These are phyloP conservation scores for Acrocephalus kingi DNA, from an alignment of 2,113 vertebrate species.

Conservation along the genomic window DNA sequence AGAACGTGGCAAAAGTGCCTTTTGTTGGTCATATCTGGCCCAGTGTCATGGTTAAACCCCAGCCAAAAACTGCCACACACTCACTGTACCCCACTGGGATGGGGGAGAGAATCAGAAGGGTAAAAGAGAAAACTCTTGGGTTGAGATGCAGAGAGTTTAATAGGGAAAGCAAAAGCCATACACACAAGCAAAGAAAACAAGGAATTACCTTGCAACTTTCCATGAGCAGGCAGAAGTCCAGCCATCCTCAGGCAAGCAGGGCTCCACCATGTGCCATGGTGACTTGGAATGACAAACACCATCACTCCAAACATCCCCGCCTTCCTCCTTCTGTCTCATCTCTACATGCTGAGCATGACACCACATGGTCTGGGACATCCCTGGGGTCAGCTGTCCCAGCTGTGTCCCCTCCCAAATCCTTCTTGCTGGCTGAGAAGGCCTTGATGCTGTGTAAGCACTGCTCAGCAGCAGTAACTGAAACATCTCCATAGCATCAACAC, in stretches of 20 bases:
- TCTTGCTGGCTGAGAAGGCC: neutral
- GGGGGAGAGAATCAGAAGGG: neutral
- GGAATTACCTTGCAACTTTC: neutral
- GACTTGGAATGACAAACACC: neutral
- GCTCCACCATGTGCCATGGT: no score
- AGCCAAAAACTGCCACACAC: neutral
- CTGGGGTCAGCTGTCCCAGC: neutral
- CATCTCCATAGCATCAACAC: neutral
- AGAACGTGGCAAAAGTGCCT: neutral
- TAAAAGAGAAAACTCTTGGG: neutral
- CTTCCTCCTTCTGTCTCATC: neutral
- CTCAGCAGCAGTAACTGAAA: neutral
- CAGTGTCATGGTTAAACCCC: neutral
- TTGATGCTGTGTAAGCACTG: neutral
- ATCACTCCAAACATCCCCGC: fast-evolving
- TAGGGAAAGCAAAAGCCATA: neutral
- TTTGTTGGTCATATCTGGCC: neutral
- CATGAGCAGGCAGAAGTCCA: neutral
- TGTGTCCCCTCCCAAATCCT: neutral
- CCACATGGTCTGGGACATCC: neutral
- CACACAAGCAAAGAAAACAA: neutral
- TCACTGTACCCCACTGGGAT: neutral
- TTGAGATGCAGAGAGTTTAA: neutral
- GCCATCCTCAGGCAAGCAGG: neutral
- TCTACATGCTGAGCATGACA: neutral